phyloP scores from a whole-genome alignment of 2,888 invertebrate species.

The Coleophora deauratella region DNA sequence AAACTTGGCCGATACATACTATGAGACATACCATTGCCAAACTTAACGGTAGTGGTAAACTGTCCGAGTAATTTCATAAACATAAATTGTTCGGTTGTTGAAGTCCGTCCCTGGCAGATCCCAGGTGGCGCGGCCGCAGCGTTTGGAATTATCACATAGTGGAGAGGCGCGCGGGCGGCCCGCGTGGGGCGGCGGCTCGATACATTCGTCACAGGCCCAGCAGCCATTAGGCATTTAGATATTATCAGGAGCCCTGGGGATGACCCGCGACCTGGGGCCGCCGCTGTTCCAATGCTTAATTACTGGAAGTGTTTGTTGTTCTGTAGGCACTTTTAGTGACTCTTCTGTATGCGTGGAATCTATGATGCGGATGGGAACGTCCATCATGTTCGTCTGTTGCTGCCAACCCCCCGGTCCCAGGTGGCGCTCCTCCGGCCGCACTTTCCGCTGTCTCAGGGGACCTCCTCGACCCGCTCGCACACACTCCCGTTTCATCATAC shows the following conservation, averaged over 20 bases:
- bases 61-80: neutral
- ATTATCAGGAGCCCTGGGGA: constrained; percentile 68
- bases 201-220: constrained; percentile 75
- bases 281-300: constrained; percentile 65
- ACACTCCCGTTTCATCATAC: constrained; percentile 31
- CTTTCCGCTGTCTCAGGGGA: constrained; percentile 62
- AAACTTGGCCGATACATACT: constrained; percentile 32
- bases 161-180: constrained; percentile 49
- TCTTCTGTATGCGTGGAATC: neutral
- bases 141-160: constrained; percentile 75
- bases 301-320: constrained; percentile 66
- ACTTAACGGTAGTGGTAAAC: too few species aligned
- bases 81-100: neutral
- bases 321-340: constrained; percentile 24
- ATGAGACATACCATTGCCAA: neutral
- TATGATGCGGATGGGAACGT: constrained; percentile 16
- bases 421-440: constrained; percentile 64
- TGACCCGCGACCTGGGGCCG: constrained; percentile 62
- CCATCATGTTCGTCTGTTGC: constrained; percentile 39
- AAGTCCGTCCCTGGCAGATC: constrained; percentile 63
- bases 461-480: constrained; percentile 45
- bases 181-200: constrained; percentile 43
- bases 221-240: constrained; percentile 76
- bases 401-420: constrained; percentile 46
- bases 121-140: constrained; percentile 75